Evolutionary conservation across 2,888 invertebrate genomes (phyloP), one percentile per base, ranked within the genome.

Genomic region (Fragum fragum): DNA sequence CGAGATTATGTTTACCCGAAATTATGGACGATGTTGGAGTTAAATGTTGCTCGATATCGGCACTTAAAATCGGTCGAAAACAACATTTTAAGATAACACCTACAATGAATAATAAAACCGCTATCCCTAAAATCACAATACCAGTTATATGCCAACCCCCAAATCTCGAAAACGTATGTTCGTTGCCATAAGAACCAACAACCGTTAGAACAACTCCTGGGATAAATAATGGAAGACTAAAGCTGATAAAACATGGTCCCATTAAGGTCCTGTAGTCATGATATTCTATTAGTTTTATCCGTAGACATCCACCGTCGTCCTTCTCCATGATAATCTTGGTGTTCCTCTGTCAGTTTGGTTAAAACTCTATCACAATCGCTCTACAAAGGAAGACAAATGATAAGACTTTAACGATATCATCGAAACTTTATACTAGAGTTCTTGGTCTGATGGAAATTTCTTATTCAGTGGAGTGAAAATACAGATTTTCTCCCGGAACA

Each of bases 131-230:
- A 47, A 88, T 81, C 7, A 87, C 73, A 21, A 89, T 86, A 9
- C 89, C 89, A 16, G 81, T 61, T 16, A 89, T 79, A 72, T 89
- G 89, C 79, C 88, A 81, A n/a, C 81, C 84, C 26, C 89, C 87
- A 52, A 87, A 89, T 32, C 77, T 76, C 11, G 81, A 73, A 36
- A 89, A 88, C 6, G 85, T 76, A 16, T 75, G 79, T 29, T 88
- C 86, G 66, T 88, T 83, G 55, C 83, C 86, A 77, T 83, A 81
- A 52, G 81, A 77, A 79, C 86, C 86, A 28, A 86, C 83, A 11
- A 86, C 76, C 0, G 86, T 86, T 3, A 86, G 76, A n/a, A 81
- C 81, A 1, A 86, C 79, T 9, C 86, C 86, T 39, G 86, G 86
- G 16, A 86, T 68, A 3, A 86, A 52, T n/a, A 86, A 52, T 11